Conservation (phyloP, 2,797 vertebrate genomes). For the Notolepis coatsorum region DNA sequence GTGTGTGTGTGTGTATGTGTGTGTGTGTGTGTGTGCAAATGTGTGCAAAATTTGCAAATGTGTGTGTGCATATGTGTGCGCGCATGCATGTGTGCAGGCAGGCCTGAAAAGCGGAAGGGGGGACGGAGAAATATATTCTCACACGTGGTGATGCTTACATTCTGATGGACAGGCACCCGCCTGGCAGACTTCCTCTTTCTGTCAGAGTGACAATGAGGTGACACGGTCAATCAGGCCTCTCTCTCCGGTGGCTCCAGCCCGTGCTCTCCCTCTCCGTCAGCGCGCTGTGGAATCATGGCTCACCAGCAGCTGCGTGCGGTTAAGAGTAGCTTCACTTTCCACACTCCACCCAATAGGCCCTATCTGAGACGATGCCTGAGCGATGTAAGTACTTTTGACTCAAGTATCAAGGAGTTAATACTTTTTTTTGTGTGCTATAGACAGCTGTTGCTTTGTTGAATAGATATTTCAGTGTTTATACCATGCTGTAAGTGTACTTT, state of each 20-base stretch:
- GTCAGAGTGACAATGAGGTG: slow-evolving; percentile 36
- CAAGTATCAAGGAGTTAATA: background rate
- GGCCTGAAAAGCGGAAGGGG: slow-evolving; percentile 63
- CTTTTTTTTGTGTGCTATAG: background rate
- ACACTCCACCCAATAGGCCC: slow-evolving; percentile 55
- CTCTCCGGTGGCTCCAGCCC: slow-evolving; percentile 36
- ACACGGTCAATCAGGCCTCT: slow-evolving; percentile 44
- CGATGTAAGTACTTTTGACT: slow-evolving; percentile 76
- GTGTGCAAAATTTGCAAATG: background rate
- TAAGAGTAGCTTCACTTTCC: slow-evolving; percentile 50
- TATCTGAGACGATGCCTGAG: slow-evolving; percentile 72
- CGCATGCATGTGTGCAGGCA: background rate
- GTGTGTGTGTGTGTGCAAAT: slow-evolving; percentile 20
- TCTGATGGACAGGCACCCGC: slow-evolving; percentile 37
- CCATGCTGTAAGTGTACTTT: background rate
- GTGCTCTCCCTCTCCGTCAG: slow-evolving; percentile 36
- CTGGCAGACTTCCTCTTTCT: slow-evolving; percentile 9
- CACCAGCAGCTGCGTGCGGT: slow-evolving; percentile 67
- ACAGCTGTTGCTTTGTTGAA: slow-evolving; percentile 4
- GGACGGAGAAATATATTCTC: slow-evolving; percentile 39
- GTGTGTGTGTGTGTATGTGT: slow-evolving; percentile 15
- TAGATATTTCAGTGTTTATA: background rate
- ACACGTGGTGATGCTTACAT: slow-evolving; percentile 12
- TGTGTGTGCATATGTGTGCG: background rate
- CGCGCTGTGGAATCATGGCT: slow-evolving; percentile 53